Evolutionary conservation across 1,140 invertebrate species (phyloP).

Genomic region (Drosophila kurseongensis): DNA sequence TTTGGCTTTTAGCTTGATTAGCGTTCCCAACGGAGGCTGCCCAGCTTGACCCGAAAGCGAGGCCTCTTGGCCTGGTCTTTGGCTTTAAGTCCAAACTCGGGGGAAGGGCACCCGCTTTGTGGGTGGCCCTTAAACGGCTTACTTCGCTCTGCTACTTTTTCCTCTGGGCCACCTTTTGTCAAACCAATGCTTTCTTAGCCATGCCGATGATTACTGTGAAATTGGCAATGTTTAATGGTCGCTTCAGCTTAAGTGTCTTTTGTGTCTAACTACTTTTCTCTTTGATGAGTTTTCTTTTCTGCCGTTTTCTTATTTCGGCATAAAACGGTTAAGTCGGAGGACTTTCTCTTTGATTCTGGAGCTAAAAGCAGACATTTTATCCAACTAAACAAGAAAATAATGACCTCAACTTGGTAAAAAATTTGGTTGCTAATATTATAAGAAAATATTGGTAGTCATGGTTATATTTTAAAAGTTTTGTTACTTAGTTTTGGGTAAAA

Average conservation of each 20-base stretch:
- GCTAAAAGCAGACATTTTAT: neutral
- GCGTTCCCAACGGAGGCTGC: slow-evolving; percentile 65
- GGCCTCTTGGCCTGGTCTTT: slow-evolving; percentile 59
- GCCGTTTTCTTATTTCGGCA: slow-evolving; percentile 25
- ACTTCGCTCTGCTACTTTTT: slow-evolving; percentile 72
- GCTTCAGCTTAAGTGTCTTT: slow-evolving; percentile 52
- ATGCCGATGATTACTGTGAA: slow-evolving; percentile 74
- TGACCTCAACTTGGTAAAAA: slow-evolving; percentile 21
- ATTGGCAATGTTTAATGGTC: slow-evolving; percentile 79
- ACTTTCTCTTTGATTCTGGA: slow-evolving; percentile 62
- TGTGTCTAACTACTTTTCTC: slow-evolving; percentile 74
- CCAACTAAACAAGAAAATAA: slow-evolving; percentile 21
- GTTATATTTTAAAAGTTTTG: too few species aligned
- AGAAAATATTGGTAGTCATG: too few species aligned
- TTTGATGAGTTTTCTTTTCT: slow-evolving; percentile 73
- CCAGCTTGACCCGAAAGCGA: slow-evolving; percentile 62
- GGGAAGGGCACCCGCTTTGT: slow-evolving; percentile 46
- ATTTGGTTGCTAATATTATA: too few species aligned
- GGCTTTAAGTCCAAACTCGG: slow-evolving; percentile 19
- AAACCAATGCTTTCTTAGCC: slow-evolving; percentile 40
- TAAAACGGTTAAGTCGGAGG: slow-evolving; percentile 33
- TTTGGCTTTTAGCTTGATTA: slow-evolving; percentile 64
- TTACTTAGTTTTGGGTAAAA: too few species aligned
- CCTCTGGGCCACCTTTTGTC: slow-evolving; percentile 45
- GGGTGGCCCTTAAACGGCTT: slow-evolving; percentile 78